Evolutionary conservation across 2,113 vertebrate genomes (phyloP).

Genomic region (Furnarius figulus): DNA sequence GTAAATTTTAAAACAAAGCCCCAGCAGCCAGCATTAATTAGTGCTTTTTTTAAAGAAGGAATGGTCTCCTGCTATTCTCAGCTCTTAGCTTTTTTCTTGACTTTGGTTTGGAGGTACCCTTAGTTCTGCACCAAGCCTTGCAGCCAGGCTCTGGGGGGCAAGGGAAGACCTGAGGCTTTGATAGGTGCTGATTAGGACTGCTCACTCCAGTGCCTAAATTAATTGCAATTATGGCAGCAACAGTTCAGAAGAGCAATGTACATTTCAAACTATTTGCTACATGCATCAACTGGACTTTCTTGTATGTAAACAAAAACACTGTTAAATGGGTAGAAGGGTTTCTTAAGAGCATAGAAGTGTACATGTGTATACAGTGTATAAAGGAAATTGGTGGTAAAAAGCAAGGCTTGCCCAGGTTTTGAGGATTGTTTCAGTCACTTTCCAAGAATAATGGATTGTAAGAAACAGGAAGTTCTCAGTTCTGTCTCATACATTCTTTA

Average conservation of each 20-base stretch:
- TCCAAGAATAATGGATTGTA: not conserved
- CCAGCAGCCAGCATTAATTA: not conserved
- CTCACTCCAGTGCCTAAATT: not conserved
- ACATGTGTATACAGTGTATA: not conserved
- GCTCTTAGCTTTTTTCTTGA: not conserved
- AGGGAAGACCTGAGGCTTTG: not conserved
- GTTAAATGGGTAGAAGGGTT: not conserved
- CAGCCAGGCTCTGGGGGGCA: not conserved
- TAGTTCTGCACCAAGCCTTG: not conserved
- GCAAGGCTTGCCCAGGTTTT: not conserved
- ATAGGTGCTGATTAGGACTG: not conserved
- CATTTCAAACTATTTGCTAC: not conserved
- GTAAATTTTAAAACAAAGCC: not conserved
- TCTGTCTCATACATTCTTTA: not conserved
- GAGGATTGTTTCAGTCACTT: not conserved
- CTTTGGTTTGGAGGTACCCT: not conserved
- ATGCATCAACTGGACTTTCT: not conserved
- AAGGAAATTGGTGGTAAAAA: not conserved
- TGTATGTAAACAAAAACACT: not conserved
- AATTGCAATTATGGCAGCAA: not conserved
- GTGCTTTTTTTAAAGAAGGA: not conserved
- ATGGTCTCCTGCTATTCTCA: not conserved
- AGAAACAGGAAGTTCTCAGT: not conserved
- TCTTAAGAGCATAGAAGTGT: not conserved
- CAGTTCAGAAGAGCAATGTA: not conserved